Evolutionary conservation across 2,888 invertebrate species (phyloP), one percentile per base, ranked within the genome.

Genomic region (Acrobasis consociella): DNA sequence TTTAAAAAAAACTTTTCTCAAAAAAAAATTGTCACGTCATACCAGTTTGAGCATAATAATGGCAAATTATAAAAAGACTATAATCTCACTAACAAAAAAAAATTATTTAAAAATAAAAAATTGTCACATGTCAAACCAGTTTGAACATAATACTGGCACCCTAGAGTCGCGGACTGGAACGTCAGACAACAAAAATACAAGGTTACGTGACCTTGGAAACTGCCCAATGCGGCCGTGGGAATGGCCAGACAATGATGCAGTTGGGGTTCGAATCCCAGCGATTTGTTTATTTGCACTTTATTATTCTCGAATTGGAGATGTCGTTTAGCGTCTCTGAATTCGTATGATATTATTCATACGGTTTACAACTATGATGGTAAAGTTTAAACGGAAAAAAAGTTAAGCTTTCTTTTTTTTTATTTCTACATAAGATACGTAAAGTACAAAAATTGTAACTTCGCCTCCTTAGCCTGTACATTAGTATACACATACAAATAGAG

Each of bases 191-290:
- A 61, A 62, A 66, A 69, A 63, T 65, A 66, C 72, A 72, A 72
- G 72, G 71, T 67, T 70, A 59, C 17, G 17, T 60, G 71, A 72
- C 72, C 74, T 74, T 72, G 64, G 63, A 61, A 66, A 67, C 68
- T 65, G 55, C 64, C 65, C 65, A 64, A 66, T 64, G 63, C 64
- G 60, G 64, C 64, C 73, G 73, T 73, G 73, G 71, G 73, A 73
- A 73, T 22, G 55, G 42, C 62, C 62, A 64, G 50, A 73, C 72
- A 72, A 72, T 72, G 58, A 42, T 55, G 8, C 37, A 11, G 65
- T 53, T 58, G 61, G 65, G 65, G 61, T 60, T 16, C 15, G 49
- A 56, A 11, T 66, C 17, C 11, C 10, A 49, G 59, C 59, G 59
- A 11, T 51, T 51, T 51, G n/a, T 46, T 51, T 51, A 11, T 13